Percentiles rank a stretch among this genome's conserved stretches.
Conservation (phyloP, 2,113 vertebrate genomes). For the Eolophus roseicapilla region DNA sequence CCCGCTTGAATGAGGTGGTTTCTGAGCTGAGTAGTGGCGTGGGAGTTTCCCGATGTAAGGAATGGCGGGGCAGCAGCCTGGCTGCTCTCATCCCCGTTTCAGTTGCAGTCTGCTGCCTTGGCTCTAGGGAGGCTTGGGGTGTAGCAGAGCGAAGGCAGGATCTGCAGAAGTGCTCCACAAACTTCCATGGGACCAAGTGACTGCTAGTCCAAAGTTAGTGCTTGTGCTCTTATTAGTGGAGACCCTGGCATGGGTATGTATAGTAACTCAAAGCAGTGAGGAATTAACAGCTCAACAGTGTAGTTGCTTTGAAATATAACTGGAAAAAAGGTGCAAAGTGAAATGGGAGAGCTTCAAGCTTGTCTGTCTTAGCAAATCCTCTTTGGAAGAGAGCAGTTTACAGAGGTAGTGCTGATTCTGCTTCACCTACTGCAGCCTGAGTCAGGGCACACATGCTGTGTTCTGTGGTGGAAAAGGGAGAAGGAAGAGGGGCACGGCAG, state of each 20-base stretch:
- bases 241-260: accelerated
- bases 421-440: background rate
- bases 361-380: background rate
- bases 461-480: background rate
- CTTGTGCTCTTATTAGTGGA: accelerated
- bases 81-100: accelerated
- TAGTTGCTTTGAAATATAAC: background rate
- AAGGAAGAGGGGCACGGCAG: background rate
- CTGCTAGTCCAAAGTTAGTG: accelerated
- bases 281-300: background rate
- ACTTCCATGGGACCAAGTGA: accelerated
- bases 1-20: background rate
- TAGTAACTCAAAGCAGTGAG: background rate
- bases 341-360: background rate
- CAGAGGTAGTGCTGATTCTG: accelerated
- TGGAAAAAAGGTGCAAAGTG: background rate
- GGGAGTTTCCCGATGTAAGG: background rate
- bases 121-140: accelerated
- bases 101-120: background rate
- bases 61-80: background rate
- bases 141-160: background rate
- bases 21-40: accelerated
- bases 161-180: accelerated
- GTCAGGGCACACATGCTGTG: accelerated
- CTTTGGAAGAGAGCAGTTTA: background rate